These are phyloP conservation scores for Aptenodytes forsteri DNA, from an alignment of 2,113 vertebrate genomes.

Conservation along the genomic window DNA sequence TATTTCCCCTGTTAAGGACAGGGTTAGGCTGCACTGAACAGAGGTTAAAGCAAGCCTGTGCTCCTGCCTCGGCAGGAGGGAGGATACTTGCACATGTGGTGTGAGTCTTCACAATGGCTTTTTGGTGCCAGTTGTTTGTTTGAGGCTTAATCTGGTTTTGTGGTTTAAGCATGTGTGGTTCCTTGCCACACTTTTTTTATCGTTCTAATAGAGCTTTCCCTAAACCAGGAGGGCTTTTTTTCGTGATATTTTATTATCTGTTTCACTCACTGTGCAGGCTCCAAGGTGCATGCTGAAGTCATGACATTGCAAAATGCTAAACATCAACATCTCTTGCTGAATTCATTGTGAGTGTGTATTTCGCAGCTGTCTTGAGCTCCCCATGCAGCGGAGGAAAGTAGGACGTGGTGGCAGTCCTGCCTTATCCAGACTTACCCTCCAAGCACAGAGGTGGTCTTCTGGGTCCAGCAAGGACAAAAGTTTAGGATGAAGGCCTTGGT, in stretches of 20 bases:
- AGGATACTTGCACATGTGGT: not conserved
- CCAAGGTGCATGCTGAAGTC: not conserved
- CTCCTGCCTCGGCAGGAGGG: not conserved
- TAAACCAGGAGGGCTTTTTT: not conserved
- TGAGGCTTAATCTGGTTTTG: not conserved
- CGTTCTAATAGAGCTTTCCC: not conserved
- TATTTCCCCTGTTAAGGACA: not conserved
- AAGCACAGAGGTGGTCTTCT: not conserved
- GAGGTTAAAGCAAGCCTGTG: not conserved
- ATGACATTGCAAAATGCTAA: not conserved
- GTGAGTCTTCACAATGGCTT: not conserved
- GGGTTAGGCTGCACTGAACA: not conserved
- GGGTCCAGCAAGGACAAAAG: not conserved
- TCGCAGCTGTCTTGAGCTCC: not conserved
- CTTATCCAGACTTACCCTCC: not conserved
- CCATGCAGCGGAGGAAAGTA: rapidly evolving
- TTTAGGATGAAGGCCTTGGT: not conserved
- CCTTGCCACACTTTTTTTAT: not conserved
- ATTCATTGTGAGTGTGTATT: not conserved
- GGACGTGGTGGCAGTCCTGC: not conserved
- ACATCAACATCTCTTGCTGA: not conserved
- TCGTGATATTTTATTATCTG: not conserved
- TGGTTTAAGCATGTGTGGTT: not conserved
- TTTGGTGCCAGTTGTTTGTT: not conserved
- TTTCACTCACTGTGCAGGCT: not conserved